These are phyloP conservation scores for Falcunculus frontatus DNA, from an alignment of 2,113 vertebrate genomes.

Conservation along the genomic window DNA sequence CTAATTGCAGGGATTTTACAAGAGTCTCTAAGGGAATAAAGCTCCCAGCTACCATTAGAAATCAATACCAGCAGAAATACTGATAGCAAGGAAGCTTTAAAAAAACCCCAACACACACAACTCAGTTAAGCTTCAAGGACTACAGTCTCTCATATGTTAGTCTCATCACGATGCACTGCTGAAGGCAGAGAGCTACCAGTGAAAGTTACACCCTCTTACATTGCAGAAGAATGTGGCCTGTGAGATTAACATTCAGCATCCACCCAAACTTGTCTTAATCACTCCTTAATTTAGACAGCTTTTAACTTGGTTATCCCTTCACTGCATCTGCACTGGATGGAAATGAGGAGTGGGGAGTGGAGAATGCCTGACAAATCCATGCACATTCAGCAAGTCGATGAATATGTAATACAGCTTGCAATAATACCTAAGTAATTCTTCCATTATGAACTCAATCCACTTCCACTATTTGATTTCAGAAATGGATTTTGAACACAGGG, in stretches of 20 bases:
- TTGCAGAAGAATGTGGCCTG: neutral
- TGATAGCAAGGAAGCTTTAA: neutral
- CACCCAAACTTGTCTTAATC: neutral
- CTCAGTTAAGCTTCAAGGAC: neutral
- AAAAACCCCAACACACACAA: neutral
- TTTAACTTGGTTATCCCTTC: neutral
- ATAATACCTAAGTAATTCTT: conserved; percentile 58
- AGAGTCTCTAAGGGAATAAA: neutral
- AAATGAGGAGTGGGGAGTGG: neutral
- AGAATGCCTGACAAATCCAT: conserved; percentile 1
- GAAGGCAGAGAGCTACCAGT: neutral
- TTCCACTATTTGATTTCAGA: conserved; percentile 67
- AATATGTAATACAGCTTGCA: conserved; percentile 33
- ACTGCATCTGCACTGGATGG: neutral
- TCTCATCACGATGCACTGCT: neutral
- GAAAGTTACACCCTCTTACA: neutral
- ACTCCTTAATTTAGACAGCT: neutral
- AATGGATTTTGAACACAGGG: conserved; percentile 63
- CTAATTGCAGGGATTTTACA: neutral
- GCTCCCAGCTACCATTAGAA: neutral
- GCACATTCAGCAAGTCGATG: conserved; percentile 10
- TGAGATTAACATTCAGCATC: neutral
- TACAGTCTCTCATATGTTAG: neutral
- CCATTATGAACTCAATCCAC: conserved; percentile 62
- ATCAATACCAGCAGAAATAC: neutral